phyloP scores from a whole-genome alignment of 2,113 vertebrate genomes.

The Cairina moschata region DNA sequence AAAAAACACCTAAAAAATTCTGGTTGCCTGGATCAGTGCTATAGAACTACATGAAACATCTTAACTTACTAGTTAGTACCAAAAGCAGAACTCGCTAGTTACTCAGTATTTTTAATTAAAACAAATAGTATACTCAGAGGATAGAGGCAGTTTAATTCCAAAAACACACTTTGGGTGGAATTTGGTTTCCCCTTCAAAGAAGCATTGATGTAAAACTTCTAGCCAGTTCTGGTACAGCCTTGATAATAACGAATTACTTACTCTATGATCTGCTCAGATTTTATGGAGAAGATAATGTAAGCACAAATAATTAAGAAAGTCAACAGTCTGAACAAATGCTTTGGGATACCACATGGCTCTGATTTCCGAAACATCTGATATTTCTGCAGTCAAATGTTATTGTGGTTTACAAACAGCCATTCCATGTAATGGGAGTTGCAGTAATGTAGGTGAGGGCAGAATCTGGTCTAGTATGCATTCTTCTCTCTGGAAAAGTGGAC shows the following conservation, averaged over 20 bases:
- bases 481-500: background rate
- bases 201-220: background rate
- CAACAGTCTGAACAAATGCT: background rate
- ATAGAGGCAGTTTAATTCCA: background rate
- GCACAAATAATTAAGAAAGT: background rate
- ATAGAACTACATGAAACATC: background rate
- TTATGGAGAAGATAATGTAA: background rate
- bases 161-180: background rate
- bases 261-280: background rate
- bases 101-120: background rate
- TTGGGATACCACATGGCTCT: background rate
- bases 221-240: background rate
- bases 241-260: background rate
- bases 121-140: background rate
- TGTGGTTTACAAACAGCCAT: background rate
- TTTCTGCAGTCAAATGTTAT: background rate
- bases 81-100: background rate
- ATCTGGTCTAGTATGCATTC: background rate
- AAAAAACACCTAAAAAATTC: background rate
- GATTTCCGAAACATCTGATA: background rate
- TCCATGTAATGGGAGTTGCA: background rate
- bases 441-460: background rate
- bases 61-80: background rate
- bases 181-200: background rate
- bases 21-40: background rate